These are phyloP conservation scores for Cnemophilus loriae DNA, from an alignment of 2,113 vertebrate species.

Conservation along the genomic window DNA sequence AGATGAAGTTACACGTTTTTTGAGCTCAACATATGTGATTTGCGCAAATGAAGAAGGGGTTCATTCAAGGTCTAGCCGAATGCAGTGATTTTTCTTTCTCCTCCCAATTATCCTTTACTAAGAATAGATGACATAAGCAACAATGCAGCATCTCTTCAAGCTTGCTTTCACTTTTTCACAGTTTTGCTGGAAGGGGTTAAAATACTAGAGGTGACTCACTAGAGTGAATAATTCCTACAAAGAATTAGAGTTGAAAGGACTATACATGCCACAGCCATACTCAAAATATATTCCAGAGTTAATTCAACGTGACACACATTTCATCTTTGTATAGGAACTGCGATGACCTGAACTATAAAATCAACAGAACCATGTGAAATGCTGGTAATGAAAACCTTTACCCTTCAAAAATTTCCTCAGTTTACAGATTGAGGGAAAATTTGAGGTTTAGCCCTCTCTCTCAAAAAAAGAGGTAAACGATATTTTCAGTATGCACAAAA, in stretches of 20 bases:
- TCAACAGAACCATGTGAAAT: not conserved
- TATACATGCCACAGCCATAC: not conserved
- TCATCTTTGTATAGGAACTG: not conserved
- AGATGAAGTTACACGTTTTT: not conserved
- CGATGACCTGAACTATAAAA: not conserved
- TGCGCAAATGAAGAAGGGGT: not conserved
- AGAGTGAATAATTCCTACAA: not conserved
- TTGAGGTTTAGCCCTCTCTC: not conserved
- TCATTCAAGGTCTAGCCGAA: not conserved
- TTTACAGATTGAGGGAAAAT: not conserved
- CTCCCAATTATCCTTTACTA: not conserved
- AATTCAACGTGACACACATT: not conserved
- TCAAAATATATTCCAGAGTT: not conserved
- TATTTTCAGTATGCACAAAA: not conserved
- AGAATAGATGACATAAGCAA: not conserved
- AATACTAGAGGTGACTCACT: not conserved
- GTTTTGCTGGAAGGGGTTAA: not conserved
- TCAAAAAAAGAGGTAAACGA: not conserved
- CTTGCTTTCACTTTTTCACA: not conserved
- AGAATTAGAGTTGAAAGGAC: not conserved
- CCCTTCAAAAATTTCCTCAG: not conserved
- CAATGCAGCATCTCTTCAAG: not conserved
- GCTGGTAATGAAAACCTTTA: not conserved
- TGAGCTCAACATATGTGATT: not conserved
- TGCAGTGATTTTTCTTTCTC: not conserved